These are phyloP conservation scores for Plectrocnemia conspersa DNA, from an alignment of 1,140 invertebrate species.

Conservation along the genomic window DNA sequence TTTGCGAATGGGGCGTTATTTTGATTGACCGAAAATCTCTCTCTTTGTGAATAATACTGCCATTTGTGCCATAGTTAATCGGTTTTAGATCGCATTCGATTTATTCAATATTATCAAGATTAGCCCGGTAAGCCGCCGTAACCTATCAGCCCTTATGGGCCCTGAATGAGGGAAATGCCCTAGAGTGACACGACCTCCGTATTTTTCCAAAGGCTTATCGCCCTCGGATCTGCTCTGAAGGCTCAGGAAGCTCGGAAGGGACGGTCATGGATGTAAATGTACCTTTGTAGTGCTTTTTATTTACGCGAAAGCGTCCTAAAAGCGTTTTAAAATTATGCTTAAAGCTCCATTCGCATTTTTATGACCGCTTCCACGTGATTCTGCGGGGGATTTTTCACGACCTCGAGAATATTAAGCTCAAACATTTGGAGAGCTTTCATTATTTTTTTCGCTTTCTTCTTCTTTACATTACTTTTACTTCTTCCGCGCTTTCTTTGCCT, in stretches of 20 bases:
- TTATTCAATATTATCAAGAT: slow-evolving; percentile 32
- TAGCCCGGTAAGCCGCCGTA: slow-evolving; percentile 29
- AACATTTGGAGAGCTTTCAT: too few species aligned
- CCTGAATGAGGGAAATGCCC: slow-evolving; percentile 20
- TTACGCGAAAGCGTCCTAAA: slow-evolving; percentile 30
- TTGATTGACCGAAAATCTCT: too few species aligned
- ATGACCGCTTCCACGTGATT: slow-evolving; percentile 16
- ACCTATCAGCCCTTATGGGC: slow-evolving; percentile 26
- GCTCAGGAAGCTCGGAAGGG: slow-evolving; percentile 16
- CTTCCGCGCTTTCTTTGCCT: too few species aligned
- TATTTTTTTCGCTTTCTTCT: too few species aligned
- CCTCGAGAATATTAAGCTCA: slow-evolving; percentile 10
- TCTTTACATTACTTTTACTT: too few species aligned
- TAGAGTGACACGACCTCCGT: slow-evolving; percentile 29
- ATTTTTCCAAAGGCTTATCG: slow-evolving; percentile 33
- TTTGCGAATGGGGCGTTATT: too few species aligned
- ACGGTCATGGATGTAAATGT: slow-evolving; percentile 20
- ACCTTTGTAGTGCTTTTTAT: slow-evolving; percentile 26
- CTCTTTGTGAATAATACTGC: too few species aligned
- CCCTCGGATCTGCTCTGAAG: slow-evolving; percentile 30
- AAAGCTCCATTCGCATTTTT: slow-evolving; percentile 26
- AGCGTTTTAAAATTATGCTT: slow-evolving; percentile 34
- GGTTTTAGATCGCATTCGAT: too few species aligned
- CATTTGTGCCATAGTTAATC: too few species aligned
- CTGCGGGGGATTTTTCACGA: slow-evolving; percentile 7